Conservation (phyloP, 2,888 invertebrate genomes). For the Lepetodrilus schrolli region DNA sequence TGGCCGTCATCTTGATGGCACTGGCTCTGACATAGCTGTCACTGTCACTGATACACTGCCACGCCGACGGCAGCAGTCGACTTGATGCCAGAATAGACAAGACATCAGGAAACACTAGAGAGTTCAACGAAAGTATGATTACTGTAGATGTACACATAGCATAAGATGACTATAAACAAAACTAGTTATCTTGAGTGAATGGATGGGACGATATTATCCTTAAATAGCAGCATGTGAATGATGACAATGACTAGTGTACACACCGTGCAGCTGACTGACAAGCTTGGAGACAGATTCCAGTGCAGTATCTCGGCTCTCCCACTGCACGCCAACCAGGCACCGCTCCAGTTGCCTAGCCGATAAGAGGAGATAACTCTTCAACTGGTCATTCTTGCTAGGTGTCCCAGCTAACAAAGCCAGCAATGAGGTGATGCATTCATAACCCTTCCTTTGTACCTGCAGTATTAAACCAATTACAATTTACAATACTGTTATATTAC, state of each 20-base stretch:
- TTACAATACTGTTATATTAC: too few relatives aligned
- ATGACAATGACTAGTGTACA: too few relatives aligned
- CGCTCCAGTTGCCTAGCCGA: slow-evolving; percentile 22
- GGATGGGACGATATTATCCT: too few relatives aligned
- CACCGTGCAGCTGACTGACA: not conserved
- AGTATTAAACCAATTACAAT: not conserved
- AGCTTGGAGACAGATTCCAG: slow-evolving; percentile 36
- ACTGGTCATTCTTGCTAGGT: not conserved
- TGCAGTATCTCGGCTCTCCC: slow-evolving; percentile 46
- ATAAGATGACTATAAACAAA: not conserved
- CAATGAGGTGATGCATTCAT: not conserved
- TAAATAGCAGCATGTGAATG: too few relatives aligned
- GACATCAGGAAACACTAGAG: not conserved
- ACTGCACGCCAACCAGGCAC: slow-evolving; percentile 39
- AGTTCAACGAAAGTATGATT: too few relatives aligned
- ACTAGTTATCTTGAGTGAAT: slow-evolving; percentile 14
- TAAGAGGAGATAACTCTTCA: not conserved
- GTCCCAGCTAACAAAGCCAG: not conserved
- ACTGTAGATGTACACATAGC: not conserved
- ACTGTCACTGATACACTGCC: slow-evolving; percentile 52
- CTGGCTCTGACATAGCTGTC: slow-evolving; percentile 63
- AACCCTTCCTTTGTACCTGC: not conserved
- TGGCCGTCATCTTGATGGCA: slow-evolving; percentile 39
- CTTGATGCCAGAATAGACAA: not conserved
- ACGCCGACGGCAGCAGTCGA: slow-evolving; percentile 27